Conservation (phyloP, 2,113 vertebrate genomes). For the Lycaon pictus region DNA sequence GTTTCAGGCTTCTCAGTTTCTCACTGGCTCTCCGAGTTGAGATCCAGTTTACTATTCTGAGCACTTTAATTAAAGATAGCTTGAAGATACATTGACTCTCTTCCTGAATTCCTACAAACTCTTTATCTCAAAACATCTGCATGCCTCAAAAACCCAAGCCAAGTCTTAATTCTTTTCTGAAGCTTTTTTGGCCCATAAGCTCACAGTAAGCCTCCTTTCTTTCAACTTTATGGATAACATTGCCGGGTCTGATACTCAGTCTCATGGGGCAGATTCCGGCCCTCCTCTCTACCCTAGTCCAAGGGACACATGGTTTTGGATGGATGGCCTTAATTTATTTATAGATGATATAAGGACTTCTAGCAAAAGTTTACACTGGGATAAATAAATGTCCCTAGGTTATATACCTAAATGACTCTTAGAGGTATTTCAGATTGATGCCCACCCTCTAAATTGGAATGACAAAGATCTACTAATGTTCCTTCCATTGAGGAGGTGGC, state of each 20-base stretch:
- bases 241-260: not conserved
- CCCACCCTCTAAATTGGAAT: not conserved
- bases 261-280: not conserved
- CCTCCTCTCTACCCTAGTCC: not conserved
- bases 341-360: not conserved
- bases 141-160: not conserved
- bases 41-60: not conserved
- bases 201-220: not conserved
- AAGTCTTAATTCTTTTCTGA: not conserved
- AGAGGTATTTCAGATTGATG: not conserved
- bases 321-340: slow-evolving; percentile 12
- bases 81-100: not conserved
- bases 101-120: not conserved
- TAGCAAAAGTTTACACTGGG: not conserved
- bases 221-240: not conserved
- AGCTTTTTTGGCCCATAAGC: not conserved
- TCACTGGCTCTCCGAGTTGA: not conserved
- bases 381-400: not conserved
- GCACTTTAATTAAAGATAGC: not conserved
- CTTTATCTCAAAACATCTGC: not conserved
- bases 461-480: not conserved
- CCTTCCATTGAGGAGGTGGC: not conserved
- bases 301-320: not conserved
- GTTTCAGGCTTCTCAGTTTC: not conserved
- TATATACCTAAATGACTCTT: not conserved